phyloP scores from a whole-genome alignment of 2,888 invertebrate genomes.

The Drosophila algonquin region DNA sequence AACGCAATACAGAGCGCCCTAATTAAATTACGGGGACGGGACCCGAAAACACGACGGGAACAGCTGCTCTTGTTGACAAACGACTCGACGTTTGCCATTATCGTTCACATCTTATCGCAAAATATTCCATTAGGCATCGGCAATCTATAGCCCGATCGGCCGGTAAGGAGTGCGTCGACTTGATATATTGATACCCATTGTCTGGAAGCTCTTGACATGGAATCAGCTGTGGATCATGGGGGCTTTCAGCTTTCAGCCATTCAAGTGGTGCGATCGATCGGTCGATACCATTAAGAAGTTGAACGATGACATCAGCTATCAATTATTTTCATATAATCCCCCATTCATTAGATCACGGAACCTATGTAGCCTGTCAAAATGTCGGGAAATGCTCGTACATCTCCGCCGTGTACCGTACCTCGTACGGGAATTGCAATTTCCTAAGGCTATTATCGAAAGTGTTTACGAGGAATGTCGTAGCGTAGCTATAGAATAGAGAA shows the following conservation, averaged over 20 bases:
- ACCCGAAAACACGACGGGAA: slow-evolving; percentile 16
- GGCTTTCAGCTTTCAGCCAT: slow-evolving; percentile 3
- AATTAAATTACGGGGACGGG: slow-evolving; percentile 43
- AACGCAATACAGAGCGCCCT: slow-evolving; percentile 25
- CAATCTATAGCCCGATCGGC: slow-evolving; percentile 24
- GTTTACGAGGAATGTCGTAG: slow-evolving; percentile 36
- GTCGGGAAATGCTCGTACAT: background rate
- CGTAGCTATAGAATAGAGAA: slow-evolving; percentile 33
- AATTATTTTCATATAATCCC: background rate
- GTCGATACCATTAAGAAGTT: background rate
- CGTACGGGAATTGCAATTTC: slow-evolving; percentile 4
- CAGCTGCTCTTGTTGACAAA: slow-evolving; percentile 51
- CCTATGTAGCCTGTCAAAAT: background rate
- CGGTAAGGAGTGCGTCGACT: background rate
- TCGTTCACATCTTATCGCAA: slow-evolving; percentile 51
- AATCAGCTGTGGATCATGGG: slow-evolving; percentile 16
- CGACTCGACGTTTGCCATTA: slow-evolving; percentile 29
- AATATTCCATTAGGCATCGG: slow-evolving; percentile 33
- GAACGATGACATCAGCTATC: background rate
- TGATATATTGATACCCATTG: background rate
- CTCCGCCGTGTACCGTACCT: background rate
- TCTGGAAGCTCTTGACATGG: slow-evolving; percentile 22
- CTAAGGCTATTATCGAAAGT: slow-evolving; percentile 33
- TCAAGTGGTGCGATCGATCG: slow-evolving; percentile 9
- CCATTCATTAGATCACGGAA: background rate